These are phyloP conservation scores for Lepilemur ruficaudatus DNA, from an alignment of 2,797 vertebrate genomes.

Conservation along the genomic window DNA sequence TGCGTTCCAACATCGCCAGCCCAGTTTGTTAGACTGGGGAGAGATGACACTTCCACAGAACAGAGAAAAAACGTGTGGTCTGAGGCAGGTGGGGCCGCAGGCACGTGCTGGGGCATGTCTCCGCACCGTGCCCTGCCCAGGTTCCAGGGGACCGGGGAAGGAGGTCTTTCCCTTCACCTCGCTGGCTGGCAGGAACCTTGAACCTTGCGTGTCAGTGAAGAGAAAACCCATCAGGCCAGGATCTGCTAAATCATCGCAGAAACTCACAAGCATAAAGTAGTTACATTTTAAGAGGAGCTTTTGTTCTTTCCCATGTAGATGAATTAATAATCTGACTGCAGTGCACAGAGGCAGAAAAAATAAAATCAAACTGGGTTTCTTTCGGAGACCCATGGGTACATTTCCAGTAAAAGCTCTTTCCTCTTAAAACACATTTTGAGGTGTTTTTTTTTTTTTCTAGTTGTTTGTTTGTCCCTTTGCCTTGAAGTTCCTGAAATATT, in stretches of 20 bases:
- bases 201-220: background rate
- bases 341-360: background rate
- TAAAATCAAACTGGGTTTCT: background rate
- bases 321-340: background rate
- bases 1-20: background rate
- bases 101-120: rapidly evolving
- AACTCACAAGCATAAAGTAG: rapidly evolving
- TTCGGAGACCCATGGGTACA: background rate
- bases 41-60: background rate
- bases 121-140: rapidly evolving
- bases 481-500: constrained; percentile 56
- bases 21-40: background rate
- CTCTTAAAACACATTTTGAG: background rate
- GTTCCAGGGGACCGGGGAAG: background rate
- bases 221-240: rapidly evolving
- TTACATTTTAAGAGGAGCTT: background rate
- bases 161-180: too few relatives aligned
- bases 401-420: background rate
- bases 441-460: background rate
- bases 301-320: too few relatives aligned
- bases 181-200: rapidly evolving
- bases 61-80: rapidly evolving
- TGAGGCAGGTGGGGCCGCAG: background rate
- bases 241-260: background rate
- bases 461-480: constrained; percentile 43